These are phyloP conservation scores for Taxidea taxus DNA, from an alignment of 2,113 vertebrate genomes.

Conservation along the genomic window DNA sequence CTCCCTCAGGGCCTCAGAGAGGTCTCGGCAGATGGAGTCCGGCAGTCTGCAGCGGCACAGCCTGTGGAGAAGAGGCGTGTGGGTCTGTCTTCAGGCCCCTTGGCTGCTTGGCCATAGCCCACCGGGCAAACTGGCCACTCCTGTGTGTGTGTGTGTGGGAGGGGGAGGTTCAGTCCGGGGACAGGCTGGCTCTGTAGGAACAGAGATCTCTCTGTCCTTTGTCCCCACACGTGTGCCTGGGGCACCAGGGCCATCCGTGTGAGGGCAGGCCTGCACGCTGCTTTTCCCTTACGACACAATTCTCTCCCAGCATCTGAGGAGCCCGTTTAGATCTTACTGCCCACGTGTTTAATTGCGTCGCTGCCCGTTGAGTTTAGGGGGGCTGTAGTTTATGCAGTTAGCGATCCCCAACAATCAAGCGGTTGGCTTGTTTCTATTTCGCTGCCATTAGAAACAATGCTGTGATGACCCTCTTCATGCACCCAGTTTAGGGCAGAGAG, in stretches of 20 bases:
- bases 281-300: background rate
- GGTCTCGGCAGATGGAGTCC: slow-evolving; percentile 25
- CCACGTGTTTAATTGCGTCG: accelerated
- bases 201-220: background rate
- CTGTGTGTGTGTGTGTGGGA: no score
- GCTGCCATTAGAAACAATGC: accelerated
- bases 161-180: background rate
- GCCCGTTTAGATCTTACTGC: accelerated
- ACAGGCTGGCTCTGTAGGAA: accelerated
- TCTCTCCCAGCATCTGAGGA: accelerated
- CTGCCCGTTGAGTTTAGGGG: accelerated
- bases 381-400: accelerated
- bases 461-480: accelerated
- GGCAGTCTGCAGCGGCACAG: slow-evolving; percentile 51
- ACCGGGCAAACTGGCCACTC: accelerated
- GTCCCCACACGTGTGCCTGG: accelerated
- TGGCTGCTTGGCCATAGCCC: accelerated
- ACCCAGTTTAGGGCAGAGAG: background rate
- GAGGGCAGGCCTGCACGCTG: accelerated
- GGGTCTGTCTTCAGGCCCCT: background rate
- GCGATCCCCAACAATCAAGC: accelerated
- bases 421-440: accelerated
- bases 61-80: background rate
- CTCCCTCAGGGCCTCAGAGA: slow-evolving; percentile 46
- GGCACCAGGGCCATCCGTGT: background rate